Evolutionary conservation across 2,113 vertebrate genomes (phyloP).

Genomic region (Sula dactylatra): DNA sequence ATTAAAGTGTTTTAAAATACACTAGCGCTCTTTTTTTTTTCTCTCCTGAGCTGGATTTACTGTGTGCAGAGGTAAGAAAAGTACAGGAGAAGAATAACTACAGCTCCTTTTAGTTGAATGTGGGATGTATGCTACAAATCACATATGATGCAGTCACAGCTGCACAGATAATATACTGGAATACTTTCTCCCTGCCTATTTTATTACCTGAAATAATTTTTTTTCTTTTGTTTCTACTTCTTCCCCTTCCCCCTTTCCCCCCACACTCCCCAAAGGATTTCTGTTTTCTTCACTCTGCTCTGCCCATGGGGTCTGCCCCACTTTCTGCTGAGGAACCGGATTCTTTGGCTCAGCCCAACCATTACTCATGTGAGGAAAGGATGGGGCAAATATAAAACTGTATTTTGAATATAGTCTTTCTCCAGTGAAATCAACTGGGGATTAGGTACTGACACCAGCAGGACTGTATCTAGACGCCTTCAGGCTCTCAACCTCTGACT

Average conservation of each 20-base stretch:
- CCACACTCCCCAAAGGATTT: neutral
- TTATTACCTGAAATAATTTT: neutral
- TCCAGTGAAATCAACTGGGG: neutral
- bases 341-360: neutral
- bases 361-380: neutral
- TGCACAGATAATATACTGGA: neutral
- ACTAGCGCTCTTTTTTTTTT: neutral
- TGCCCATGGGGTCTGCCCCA: neutral
- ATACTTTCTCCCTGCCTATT: neutral
- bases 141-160: accelerated
- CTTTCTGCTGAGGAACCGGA: neutral
- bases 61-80: neutral
- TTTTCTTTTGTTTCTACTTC: neutral
- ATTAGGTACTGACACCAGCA: neutral
- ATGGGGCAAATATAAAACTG: neutral
- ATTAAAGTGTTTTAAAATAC: neutral
- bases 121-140: neutral
- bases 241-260: neutral
- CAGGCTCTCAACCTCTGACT: neutral
- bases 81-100: neutral
- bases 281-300: neutral
- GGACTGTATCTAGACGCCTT: neutral
- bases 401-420: neutral
- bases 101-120: neutral
- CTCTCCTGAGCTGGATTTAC: neutral